Percentiles rank a stretch among this genome's conserved stretches.
These are phyloP conservation scores for Yponomeuta sedellus DNA, from an alignment of 2,888 invertebrate species.

Conservation along the genomic window DNA sequence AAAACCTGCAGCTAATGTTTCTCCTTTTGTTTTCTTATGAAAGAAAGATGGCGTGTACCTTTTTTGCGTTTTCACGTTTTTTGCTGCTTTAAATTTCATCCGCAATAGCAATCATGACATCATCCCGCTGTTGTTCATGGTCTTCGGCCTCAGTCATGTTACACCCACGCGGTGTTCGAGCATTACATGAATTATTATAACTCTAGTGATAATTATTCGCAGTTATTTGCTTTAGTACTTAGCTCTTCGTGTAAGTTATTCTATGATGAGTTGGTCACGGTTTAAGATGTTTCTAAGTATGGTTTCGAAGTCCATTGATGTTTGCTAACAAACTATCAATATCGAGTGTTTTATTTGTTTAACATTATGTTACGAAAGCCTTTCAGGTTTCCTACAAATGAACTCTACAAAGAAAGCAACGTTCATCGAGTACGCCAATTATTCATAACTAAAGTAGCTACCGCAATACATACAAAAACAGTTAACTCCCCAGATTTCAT, in stretches of 20 bases:
- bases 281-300: background rate
- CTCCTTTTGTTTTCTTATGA: constrained; percentile 7
- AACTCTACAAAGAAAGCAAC: too few relatives aligned
- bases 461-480: too few relatives aligned
- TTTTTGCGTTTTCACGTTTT: background rate
- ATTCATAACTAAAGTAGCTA: too few relatives aligned
- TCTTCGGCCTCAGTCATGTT: background rate
- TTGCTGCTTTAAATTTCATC: background rate
- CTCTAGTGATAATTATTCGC: background rate
- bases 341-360: background rate
- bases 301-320: background rate
- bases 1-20: constrained; percentile 8
- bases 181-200: constrained; percentile 1
- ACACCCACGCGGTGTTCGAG: background rate
- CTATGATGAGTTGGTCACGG: background rate
- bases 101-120: constrained; percentile 4
- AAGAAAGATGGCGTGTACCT: constrained; percentile 6
- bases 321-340: background rate
- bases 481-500: too few relatives aligned
- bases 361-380: too few relatives aligned
- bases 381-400: too few relatives aligned
- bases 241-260: background rate
- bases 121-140: constrained; percentile 3
- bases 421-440: too few relatives aligned
- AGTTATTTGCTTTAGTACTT: constrained; percentile 1